Base-by-base conservation (phyloP, 1,140 invertebrate species). In the Zophobas morio region DNA sequence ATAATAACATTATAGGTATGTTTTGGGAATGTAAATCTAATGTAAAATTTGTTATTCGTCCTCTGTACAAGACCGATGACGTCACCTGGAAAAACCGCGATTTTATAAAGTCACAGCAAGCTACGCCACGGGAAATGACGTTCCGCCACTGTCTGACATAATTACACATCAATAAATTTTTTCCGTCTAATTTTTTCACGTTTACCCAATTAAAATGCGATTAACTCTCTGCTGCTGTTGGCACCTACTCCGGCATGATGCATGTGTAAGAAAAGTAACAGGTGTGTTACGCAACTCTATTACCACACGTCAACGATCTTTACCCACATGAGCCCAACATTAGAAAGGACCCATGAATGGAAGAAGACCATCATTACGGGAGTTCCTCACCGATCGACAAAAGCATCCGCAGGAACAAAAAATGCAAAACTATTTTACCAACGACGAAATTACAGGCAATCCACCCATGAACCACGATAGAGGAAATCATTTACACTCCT, bases 261-360 rank as follows among this genome's bases (percentile, higher is more conserved):
- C 49, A 20, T 51, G 8, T 20, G 8, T 32, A 51, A 8, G 6
- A 4, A 51, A 51, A 8, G 49, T 51, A 51, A 51, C 49, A 51
- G 49, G 49, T 51, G 49, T 32, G 33, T 51, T 51, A 6, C 49
- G 49, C 33, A 51, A 51, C 49, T 20, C 49, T 51, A 51, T 51
- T 51, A 51, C 3, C 33, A 51, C 49, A 8, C 49, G 49, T 2
- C 49, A 51, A 6, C 49, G 20, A 20, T 20, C 20, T 20, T 20
- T 20, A 20, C 20, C 20, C 20, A 20, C 20, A 20, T 20, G 20
- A 20, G 20, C 20, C 20, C 49, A 32, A 32, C 49, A 51, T 6
- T 54, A 32, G 32, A 54, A 54, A 54, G 32, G 32, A 54, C 53
- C 53, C 53, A 54, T 54, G 53, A 54, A 54, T 54, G 53, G 35